A percentile compares a stretch with the other conserved stretches of the same genome.
phyloP scores from a whole-genome alignment of 1,140 invertebrate genomes.

The Grapholita molesta region DNA sequence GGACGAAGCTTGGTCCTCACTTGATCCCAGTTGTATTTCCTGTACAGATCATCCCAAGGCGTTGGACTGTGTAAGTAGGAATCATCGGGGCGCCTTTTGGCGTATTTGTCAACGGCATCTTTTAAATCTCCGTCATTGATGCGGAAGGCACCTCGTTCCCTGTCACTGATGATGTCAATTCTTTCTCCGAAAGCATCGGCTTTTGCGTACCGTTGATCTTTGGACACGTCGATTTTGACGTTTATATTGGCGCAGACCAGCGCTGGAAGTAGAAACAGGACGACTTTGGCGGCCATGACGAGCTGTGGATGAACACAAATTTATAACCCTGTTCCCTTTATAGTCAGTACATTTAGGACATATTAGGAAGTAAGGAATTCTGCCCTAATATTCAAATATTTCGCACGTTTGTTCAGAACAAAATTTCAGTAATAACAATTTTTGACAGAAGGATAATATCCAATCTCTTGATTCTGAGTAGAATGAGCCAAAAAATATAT shows the following conservation, averaged over 20 bases:
- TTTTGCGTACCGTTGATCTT: neutral
- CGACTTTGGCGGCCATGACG: neutral
- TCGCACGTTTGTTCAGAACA: too few species aligned
- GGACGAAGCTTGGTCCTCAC: constrained; percentile 24
- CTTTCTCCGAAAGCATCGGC: neutral
- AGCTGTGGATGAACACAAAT: too few species aligned
- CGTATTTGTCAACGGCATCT: constrained; percentile 33
- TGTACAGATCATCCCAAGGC: constrained; percentile 55
- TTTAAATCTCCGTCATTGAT: constrained; percentile 29
- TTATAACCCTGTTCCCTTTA: too few species aligned
- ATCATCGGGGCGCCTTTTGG: constrained; percentile 29
- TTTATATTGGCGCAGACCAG: neutral
- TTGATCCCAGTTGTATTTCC: constrained; percentile 53
- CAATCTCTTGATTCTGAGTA: too few species aligned
- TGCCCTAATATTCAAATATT: too few species aligned
- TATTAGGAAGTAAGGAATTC: too few species aligned
- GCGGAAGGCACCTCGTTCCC: neutral
- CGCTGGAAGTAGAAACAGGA: neutral
- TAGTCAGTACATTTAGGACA: too few species aligned
- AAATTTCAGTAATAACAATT: too few species aligned
- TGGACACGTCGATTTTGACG: neutral
- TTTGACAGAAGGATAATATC: too few species aligned
- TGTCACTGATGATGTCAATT: neutral
- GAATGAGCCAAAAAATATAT: too few species aligned
- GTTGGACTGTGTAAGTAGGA: constrained; percentile 51